Evolutionary conservation across 2,888 invertebrate genomes (phyloP), one percentile per base, ranked within the genome.

Genomic region (Tuta absoluta): DNA sequence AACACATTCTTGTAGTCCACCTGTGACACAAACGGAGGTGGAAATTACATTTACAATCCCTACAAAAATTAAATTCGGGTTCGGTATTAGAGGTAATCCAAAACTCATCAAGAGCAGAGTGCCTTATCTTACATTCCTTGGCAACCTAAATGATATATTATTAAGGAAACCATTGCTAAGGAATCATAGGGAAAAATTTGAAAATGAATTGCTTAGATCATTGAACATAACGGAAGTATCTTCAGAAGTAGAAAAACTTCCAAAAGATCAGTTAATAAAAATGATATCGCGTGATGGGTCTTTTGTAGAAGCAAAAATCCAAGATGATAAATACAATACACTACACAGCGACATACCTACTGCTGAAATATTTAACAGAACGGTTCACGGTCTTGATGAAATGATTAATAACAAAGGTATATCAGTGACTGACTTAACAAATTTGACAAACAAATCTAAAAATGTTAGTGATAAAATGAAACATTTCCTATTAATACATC

Each of bases 241-340:
- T 28, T 33, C 56, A 1, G 56, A 56, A 8, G n/a, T 56, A 56
- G n/a, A 33, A 33, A 14, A 56, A n/a, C 14, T 56, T 33, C 33
- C 56, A 33, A 56, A 33, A 33, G 17, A n/a, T 8, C 7, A 33
- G 17, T 28, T 56, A 14, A 56, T 56, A n/a, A 56, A 56, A 5
- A 17, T 56, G 33, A 56, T 56, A 17, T n/a, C 56, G 1, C 33
- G 33, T 33, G 14, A 19, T 11, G 56, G 56, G 4, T 28, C 56
- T 56, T 56, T 56, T 33, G 33, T 56, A n/a, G 56, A 56, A 2
- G 56, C 56, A 33, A 28, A 33, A 56, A 33, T 56, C 7, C 33
- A 17, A 10, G 17, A 12, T 7, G 33, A 56, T 33, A n/a, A 28
- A 17, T 17, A 28, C 17, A 56, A 0, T 1, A 8, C 3, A 56